Percentiles rank a stretch among this genome's conserved stretches.
phyloP scores from a whole-genome alignment of 2,888 invertebrate genomes.

The Aelia acuminata region DNA sequence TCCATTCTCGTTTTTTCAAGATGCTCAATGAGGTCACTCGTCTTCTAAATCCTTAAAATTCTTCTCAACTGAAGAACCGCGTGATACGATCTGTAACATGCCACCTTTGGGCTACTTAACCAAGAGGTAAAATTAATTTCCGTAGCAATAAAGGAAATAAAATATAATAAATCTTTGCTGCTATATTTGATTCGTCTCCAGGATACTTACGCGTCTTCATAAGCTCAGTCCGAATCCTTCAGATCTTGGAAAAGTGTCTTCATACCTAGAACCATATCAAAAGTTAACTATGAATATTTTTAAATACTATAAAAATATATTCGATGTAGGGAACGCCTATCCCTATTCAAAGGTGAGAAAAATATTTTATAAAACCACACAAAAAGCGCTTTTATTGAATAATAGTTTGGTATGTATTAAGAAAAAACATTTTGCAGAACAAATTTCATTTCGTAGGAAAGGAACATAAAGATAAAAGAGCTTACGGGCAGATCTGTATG shows the following conservation, averaged over 20 bases:
- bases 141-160: constrained; percentile 8
- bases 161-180: background rate
- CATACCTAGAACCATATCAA: background rate
- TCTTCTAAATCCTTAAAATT: background rate
- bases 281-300: background rate
- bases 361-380: too few species aligned
- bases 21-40: background rate
- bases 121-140: background rate
- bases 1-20: background rate
- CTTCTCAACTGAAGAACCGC: background rate
- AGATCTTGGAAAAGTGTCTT: background rate
- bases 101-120: background rate
- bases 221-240: background rate
- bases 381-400: too few species aligned
- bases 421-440: too few species aligned
- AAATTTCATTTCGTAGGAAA: too few species aligned
- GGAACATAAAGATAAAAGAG: too few species aligned
- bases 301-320: background rate
- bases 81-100: background rate
- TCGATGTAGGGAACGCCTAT: too few species aligned
- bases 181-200: background rate
- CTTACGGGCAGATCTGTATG: too few species aligned
- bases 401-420: too few species aligned
- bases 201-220: background rate
- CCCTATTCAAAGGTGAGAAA: too few species aligned